Conservation (phyloP, 2,888 invertebrate genomes). For the Polyommatus icarus region DNA sequence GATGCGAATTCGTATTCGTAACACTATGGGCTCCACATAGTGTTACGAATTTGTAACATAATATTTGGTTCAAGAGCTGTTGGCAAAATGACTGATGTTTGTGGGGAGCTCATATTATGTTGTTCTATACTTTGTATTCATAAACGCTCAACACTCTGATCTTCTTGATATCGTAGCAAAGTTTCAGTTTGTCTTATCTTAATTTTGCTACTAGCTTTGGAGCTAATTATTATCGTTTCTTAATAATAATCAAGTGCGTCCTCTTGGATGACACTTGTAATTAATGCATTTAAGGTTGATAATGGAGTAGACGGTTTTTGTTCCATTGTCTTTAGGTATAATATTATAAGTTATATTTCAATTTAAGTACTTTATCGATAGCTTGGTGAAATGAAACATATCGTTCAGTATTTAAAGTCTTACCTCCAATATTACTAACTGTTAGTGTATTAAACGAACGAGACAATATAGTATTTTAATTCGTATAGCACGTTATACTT, state of each 20-base stretch:
- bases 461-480: background rate
- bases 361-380: background rate
- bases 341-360: background rate
- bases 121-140: background rate
- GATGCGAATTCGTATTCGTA: too few species aligned
- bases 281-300: background rate
- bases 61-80: background rate
- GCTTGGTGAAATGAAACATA: background rate
- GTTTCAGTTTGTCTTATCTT: background rate
- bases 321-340: background rate
- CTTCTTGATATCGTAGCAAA: background rate
- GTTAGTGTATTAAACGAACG: background rate
- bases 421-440: background rate
- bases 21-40: background rate
- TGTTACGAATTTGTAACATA: background rate
- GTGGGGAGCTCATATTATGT: background rate
- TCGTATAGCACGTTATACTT: background rate
- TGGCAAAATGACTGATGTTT: background rate
- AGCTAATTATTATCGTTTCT: background rate
- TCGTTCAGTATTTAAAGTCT: conserved; percentile 18
- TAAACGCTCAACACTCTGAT: background rate
- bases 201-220: background rate
- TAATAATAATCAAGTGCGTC: background rate
- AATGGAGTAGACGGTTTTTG: background rate
- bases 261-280: background rate